phyloP scores from a whole-genome alignment of 2,888 invertebrate species.

The Scaptomyza polygonia region DNA sequence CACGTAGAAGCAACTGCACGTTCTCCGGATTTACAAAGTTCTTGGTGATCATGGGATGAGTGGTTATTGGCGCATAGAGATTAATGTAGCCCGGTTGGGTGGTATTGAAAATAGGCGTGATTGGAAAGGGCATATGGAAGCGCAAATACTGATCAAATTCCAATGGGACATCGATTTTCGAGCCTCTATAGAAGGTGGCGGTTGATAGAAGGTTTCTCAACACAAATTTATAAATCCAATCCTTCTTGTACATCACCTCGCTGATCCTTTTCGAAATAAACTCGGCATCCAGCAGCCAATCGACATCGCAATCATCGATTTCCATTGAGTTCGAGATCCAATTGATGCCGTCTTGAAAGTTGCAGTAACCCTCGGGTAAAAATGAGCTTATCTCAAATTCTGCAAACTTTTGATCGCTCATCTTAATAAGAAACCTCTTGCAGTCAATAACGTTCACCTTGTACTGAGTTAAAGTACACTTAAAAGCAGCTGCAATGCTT shows the following conservation, averaged over 20 bases:
- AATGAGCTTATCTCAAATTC: conserved; percentile 12
- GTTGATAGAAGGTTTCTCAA: conserved; percentile 46
- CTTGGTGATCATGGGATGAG: conserved; percentile 55
- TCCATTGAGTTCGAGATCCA: conserved; percentile 53
- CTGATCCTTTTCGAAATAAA: conserved; percentile 41
- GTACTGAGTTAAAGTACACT: conserved; percentile 27
- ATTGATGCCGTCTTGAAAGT: conserved; percentile 62
- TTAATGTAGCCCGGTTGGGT: conserved; percentile 57
- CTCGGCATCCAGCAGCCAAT: conserved; percentile 55
- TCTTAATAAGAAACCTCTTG: conserved; percentile 6
- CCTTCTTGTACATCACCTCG: conserved; percentile 56
- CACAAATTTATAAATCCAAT: conserved; percentile 50
- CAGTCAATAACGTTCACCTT: conserved; percentile 6
- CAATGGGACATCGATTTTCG: conserved; percentile 59
- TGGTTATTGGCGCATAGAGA: conserved; percentile 33
- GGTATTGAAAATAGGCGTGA: conserved; percentile 60
- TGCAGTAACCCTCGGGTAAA: conserved; percentile 36
- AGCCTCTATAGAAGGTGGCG: conserved; percentile 61
- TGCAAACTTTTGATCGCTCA: conserved; percentile 28
- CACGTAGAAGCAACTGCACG: conserved; percentile 53
- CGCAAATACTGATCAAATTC: conserved; percentile 60
- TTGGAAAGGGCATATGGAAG: conserved; percentile 53
- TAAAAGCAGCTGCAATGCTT: conserved; percentile 3
- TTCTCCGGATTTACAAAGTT: conserved; percentile 58
- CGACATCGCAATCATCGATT: conserved; percentile 43